Evolutionary conservation across 2,888 invertebrate genomes (phyloP), one percentile per base, ranked within the genome.

Genomic region (Apotomis capreana): DNA sequence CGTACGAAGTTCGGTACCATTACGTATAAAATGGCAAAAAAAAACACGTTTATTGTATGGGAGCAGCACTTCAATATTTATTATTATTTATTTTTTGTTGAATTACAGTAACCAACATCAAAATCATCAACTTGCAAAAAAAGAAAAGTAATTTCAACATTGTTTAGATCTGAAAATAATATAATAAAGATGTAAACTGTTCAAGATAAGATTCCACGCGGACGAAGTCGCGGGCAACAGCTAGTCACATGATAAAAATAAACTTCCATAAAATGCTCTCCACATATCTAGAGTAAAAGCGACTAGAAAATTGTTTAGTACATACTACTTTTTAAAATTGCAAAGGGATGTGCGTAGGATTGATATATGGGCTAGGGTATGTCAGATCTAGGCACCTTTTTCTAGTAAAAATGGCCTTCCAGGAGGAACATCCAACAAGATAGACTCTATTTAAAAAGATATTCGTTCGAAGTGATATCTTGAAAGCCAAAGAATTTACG

Each of bases 321-420:
- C 12, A 13, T 59, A 59, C n/a, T 6, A 5, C 44, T 4, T 64
- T 55, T 55, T 55, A 4, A 44, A 15, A 55, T 5, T 44, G n/a
- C 44, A 9, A 15, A 26, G 40, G 26, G 3, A 4, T 36, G 10
- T 64, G 64, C 64, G 64, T 64, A 55, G 64, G 64, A 10, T 64
- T 64, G 54, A 64, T 64, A 46, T 55, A 55, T 26, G 54, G 40
- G 44, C 40, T 5, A 52, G 52, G 26, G 55, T 64, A 55, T 44
- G 44, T 44, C 40, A 54, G 12, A 15, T 26, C 12, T 8, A 9
- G 15, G 15, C 2, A 26, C 15, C 3, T 10, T 6, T 10, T 6
- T 15, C 6, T 44, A 15, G 15, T 5, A 26, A 64, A 9, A 64
- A 55, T 4, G 44, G 4, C 12, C 0, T 64, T 49, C 10, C 8